Conservation (phyloP, 2,113 vertebrate species). For the Tragelaphus scriptus region DNA sequence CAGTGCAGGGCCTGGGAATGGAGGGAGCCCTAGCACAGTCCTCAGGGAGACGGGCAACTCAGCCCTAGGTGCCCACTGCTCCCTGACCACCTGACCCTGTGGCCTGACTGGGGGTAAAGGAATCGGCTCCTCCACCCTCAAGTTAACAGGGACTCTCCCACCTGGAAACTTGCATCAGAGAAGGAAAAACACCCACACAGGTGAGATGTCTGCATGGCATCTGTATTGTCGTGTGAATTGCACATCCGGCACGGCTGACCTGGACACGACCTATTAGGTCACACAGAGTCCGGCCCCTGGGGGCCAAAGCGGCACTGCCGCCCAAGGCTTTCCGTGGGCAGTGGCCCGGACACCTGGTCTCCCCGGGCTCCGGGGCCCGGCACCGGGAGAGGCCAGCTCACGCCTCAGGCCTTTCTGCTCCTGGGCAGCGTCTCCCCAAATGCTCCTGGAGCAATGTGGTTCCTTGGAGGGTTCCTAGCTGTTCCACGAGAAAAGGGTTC, state of each 20-base stretch:
- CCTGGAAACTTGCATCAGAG: rapidly evolving
- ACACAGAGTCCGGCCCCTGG: conserved; percentile 44
- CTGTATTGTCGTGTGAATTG: conserved; percentile 52
- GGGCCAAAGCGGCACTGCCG: background rate
- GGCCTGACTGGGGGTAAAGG: background rate
- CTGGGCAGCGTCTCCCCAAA: background rate
- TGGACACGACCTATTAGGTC: conserved; percentile 55
- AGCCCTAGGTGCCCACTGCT: background rate
- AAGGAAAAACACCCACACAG: background rate
- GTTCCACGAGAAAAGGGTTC: background rate
- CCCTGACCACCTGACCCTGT: background rate
- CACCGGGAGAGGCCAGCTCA: background rate
- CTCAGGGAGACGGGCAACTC: background rate
- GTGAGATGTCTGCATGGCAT: background rate
- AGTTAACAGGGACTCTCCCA: background rate
- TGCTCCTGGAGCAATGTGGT: rapidly evolving
- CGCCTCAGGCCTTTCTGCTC: background rate
- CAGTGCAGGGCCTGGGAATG: too few species aligned
- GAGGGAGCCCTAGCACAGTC: background rate
- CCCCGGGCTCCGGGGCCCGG: background rate
- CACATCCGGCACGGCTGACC: background rate
- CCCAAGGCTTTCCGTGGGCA: background rate
- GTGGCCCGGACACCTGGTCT: background rate
- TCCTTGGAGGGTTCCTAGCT: background rate
- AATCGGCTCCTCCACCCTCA: too few species aligned